Conservation (phyloP, 2,888 invertebrate genomes). For the Glomeris marginata region DNA sequence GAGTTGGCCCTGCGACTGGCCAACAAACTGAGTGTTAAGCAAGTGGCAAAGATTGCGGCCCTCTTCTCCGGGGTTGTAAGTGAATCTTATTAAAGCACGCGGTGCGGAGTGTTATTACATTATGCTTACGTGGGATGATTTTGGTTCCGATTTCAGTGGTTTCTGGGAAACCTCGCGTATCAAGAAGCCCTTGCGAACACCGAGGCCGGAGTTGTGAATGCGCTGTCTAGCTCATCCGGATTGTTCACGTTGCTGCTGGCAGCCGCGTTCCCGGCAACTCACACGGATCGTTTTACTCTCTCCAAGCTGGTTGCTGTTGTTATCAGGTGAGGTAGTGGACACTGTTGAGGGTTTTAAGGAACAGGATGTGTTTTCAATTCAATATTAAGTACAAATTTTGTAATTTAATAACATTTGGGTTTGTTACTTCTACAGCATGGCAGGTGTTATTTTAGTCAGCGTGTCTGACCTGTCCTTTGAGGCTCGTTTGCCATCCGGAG, state of each 20-base stretch:
- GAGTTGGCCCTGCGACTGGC: constrained; percentile 59
- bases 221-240: constrained; percentile 75
- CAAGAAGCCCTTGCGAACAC: constrained; percentile 73
- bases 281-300: constrained; percentile 66
- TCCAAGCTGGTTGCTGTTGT: constrained; percentile 66
- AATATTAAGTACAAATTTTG: background rate
- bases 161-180: constrained; percentile 81
- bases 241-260: constrained; percentile 78
- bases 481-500: constrained; percentile 52
- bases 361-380: background rate
- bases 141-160: constrained; percentile 55
- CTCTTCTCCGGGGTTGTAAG: constrained; percentile 71
- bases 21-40: constrained; percentile 54
- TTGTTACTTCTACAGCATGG: constrained; percentile 45
- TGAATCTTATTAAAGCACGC: constrained; percentile 9
- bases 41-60: constrained; percentile 67
- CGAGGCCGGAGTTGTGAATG: constrained; percentile 70
- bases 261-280: constrained; percentile 66
- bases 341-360: background rate
- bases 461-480: constrained; percentile 53
- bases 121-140: background rate
- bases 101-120: background rate
- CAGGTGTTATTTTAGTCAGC: constrained; percentile 63
- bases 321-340: constrained; percentile 25
- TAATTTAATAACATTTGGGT: background rate